Percentiles rank a stretch among this genome's conserved stretches.
Conservation (phyloP, 2,797 vertebrate species). For the Protosalanx chinensis region DNA sequence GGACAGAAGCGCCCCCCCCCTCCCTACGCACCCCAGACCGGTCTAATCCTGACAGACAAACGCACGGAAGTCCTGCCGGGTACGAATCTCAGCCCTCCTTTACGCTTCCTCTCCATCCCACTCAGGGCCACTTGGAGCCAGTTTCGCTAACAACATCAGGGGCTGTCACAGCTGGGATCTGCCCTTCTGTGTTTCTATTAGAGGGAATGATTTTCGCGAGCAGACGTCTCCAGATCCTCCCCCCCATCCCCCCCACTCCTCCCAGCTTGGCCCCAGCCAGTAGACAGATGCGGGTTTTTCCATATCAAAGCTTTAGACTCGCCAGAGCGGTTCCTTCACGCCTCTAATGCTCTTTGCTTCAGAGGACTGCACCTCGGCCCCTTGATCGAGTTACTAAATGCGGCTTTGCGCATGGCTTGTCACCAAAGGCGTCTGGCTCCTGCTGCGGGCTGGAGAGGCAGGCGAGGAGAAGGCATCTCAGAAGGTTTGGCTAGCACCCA, state of each 20-base stretch:
- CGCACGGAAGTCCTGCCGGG: not conserved
- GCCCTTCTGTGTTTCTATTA: slow-evolving; percentile 70
- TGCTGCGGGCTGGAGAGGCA: slow-evolving; percentile 63
- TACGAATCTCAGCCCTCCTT: slow-evolving; percentile 6
- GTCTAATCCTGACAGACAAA: slow-evolving; percentile 4
- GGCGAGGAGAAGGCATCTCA: slow-evolving; percentile 63
- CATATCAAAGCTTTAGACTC: slow-evolving; percentile 75
- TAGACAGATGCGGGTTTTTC: slow-evolving; percentile 69
- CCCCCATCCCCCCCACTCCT: slow-evolving; percentile 53
- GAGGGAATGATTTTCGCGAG: slow-evolving; percentile 53
- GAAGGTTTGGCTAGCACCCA: slow-evolving; percentile 67
- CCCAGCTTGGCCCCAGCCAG: slow-evolving; percentile 55
- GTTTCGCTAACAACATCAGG: slow-evolving; percentile 72
- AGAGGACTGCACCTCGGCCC: slow-evolving; percentile 67
- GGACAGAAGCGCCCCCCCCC: not conserved
- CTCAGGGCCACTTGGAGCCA: slow-evolving; percentile 53
- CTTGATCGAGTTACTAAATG: slow-evolving; percentile 74
- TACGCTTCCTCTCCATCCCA: slow-evolving; percentile 26
- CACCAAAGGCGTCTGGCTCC: slow-evolving; percentile 65
- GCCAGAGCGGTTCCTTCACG: slow-evolving; percentile 67
- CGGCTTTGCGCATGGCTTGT: slow-evolving; percentile 67
- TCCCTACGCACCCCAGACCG: not conserved
- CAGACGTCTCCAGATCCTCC: slow-evolving; percentile 48
- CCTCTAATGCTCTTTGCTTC: slow-evolving; percentile 74
- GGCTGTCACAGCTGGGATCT: slow-evolving; percentile 70